Conservation (phyloP, 2,113 vertebrate genomes). For the Odobenus rosmarus region DNA sequence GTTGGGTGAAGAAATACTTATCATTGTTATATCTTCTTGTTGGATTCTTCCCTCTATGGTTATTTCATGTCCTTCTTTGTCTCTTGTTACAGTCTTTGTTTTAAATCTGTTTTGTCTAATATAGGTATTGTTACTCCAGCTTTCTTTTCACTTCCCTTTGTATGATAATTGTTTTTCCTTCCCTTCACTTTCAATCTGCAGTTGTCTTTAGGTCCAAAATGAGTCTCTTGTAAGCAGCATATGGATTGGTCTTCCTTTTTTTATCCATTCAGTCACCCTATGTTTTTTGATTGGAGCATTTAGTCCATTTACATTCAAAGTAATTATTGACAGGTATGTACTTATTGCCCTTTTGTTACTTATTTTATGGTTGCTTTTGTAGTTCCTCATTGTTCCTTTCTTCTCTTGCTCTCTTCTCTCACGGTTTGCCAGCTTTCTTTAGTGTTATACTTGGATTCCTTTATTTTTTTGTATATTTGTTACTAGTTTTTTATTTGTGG, state of each 20-base stretch:
- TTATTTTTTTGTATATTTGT: not conserved
- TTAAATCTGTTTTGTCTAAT: not conserved
- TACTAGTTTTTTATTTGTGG: not conserved
- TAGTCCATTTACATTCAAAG: not conserved
- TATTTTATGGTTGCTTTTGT: not conserved
- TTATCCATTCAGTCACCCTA: not conserved
- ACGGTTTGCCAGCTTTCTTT: not conserved
- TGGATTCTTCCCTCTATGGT: not conserved
- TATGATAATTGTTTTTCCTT: not conserved
- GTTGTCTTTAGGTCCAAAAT: not conserved
- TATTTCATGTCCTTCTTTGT: not conserved
- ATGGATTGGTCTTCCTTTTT: not conserved
- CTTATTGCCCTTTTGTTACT: not conserved
- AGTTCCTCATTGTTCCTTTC: not conserved
- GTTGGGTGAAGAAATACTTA: not conserved
- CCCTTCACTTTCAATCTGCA: not conserved
- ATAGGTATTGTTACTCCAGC: not conserved
- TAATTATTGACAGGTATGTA: not conserved
- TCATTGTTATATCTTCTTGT: not conserved
- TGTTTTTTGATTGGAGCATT: not conserved
- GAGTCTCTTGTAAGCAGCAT: not conserved
- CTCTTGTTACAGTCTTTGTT: not conserved
- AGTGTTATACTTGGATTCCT: not conserved
- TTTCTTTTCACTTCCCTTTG: not conserved
- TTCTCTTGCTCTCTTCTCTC: not conserved